Conservation (phyloP, 2,113 vertebrate genomes). For the Amazona guildingii region DNA sequence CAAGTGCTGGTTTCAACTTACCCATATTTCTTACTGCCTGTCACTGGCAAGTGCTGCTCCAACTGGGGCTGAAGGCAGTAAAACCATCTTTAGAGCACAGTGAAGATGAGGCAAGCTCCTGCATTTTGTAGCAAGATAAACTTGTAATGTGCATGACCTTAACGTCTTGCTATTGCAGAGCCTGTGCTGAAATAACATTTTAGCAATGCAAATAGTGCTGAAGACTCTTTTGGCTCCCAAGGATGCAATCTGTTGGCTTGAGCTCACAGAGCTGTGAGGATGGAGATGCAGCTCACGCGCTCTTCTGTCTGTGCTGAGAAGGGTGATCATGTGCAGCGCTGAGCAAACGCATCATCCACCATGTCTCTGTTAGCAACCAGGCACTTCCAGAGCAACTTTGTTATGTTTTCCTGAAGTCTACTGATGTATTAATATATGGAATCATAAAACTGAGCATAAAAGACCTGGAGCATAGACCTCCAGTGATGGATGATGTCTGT, state of each 20-base stretch:
- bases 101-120: neutral
- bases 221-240: neutral
- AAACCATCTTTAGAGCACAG: neutral
- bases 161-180: neutral
- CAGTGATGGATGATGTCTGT: neutral
- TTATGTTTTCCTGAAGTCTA: neutral
- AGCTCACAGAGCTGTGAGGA: neutral
- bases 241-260: neutral
- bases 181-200: constrained; percentile 3
- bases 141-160: neutral
- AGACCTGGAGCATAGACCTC: neutral
- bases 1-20: neutral
- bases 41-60: neutral
- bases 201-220: neutral
- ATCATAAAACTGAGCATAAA: neutral
- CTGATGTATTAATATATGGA: neutral
- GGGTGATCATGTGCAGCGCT: neutral
- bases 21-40: neutral
- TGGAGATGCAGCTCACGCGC: neutral
- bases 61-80: neutral
- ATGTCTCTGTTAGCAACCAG: neutral
- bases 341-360: neutral
- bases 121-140: neutral
- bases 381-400: neutral
- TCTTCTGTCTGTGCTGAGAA: neutral